Conservation (phyloP, 2,113 vertebrate genomes). For the Corvus moneduloides region DNA sequence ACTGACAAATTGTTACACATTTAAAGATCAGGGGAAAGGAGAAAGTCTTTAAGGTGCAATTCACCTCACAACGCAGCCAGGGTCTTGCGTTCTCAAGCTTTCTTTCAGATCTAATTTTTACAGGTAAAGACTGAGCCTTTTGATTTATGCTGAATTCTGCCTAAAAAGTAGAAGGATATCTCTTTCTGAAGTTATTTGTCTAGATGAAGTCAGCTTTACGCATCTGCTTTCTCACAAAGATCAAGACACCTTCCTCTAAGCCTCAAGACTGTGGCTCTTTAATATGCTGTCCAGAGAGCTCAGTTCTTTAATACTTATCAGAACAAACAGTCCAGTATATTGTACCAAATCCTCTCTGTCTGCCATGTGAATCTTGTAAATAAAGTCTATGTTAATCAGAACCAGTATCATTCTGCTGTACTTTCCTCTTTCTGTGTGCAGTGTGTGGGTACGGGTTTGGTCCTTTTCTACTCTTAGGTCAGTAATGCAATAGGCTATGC, state of each 20-base stretch:
- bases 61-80: not conserved
- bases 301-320: not conserved
- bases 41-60: not conserved
- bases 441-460: not conserved
- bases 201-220: not conserved
- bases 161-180: not conserved
- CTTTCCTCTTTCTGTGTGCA: not conserved
- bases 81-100: not conserved
- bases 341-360: not conserved
- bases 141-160: not conserved
- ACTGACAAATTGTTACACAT: not conserved
- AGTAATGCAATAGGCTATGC: not conserved
- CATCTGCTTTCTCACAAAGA: not conserved
- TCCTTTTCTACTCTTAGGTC: not conserved
- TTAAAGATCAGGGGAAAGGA: not conserved
- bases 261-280: not conserved
- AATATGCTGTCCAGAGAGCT: not conserved
- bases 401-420: not conserved
- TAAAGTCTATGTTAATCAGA: not conserved
- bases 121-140: not conserved
- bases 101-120: not conserved
- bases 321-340: not conserved
- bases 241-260: not conserved
- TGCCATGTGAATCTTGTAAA: not conserved
- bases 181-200: not conserved